phyloP scores from a whole-genome alignment of 2,113 vertebrate genomes.

The Otolemur garnettii region DNA sequence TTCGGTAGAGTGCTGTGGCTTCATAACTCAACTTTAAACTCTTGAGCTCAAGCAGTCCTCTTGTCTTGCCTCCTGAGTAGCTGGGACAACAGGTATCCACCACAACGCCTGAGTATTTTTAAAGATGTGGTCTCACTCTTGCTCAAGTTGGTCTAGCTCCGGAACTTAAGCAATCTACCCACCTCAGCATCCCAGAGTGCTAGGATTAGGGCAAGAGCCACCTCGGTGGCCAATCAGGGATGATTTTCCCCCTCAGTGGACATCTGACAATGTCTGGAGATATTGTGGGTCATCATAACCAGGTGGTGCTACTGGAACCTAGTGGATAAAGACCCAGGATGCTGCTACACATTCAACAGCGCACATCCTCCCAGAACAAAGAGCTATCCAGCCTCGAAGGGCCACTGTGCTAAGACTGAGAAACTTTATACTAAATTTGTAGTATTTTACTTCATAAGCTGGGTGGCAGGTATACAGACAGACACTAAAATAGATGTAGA shows the following conservation, averaged over 20 bases:
- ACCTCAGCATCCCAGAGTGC: too few species aligned
- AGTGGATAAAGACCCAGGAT: background rate
- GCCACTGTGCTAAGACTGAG: background rate
- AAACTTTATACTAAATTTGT: background rate
- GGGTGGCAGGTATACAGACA: background rate
- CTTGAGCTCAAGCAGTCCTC: too few species aligned
- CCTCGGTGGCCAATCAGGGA: background rate
- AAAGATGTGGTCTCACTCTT: too few species aligned
- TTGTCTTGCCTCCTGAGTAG: too few species aligned
- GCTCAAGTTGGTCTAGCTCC: too few species aligned
- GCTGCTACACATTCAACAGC: background rate
- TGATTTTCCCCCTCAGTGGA: background rate
- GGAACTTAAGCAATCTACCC: too few species aligned
- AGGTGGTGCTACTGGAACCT: background rate
- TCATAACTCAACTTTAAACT: too few species aligned
- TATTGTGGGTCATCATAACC: background rate
- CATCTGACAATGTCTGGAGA: background rate
- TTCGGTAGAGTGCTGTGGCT: too few species aligned
- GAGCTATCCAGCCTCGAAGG: background rate
- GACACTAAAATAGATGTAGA: slow-evolving; percentile 3
- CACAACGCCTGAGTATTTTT: too few species aligned
- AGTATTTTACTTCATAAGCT: background rate
- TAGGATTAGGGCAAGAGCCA: too few species aligned
- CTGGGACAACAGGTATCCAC: too few species aligned
- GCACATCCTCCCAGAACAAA: background rate